Base-by-base conservation (phyloP, 2,888 invertebrate genomes). In the Andricus quercusramuli region DNA sequence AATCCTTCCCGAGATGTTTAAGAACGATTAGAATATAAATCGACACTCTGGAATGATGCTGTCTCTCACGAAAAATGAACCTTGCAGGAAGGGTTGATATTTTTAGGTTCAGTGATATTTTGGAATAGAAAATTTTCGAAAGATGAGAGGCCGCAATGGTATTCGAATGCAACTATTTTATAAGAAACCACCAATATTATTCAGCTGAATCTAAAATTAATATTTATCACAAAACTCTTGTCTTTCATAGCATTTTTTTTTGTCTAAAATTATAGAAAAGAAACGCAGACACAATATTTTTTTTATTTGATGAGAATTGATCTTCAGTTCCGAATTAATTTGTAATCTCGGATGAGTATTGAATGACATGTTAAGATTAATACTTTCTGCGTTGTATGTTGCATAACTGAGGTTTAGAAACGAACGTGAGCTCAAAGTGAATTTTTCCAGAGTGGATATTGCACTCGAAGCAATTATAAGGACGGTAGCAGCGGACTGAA, bases 401-500 rank as follows among this genome's bases (percentile, higher is more conserved):
- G 29, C 64, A 64, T 17, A 64, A 64, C 64, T 29, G 56, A 64
- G 17, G 17, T 29, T 32, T 77, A 37, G 59, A 77, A 25, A 32
- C 29, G 62, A 62, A 65, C 56, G 37, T 29, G 17, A 59, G 62
- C 17, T n/a, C 74, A 79, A 22, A n/a, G 20, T 29, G 20, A 32
- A 59, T 66, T 22, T 51, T 41, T 62, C n/a, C 32, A 68, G 15
- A 79, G 15, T 59, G 15, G 64, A 62, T 78, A 77, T 29, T 25
- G 25, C 64, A 81, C 41, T 64, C 62, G 20, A 41, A 81, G 68
- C 77, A 81, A 77, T 79, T 79, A 79, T 79, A 66, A 47, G 79
- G 82, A 79, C 80, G 80, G 82, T 82, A 80, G 64, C 25, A 47
- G 32, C 41, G 78, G 29, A 78, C 78, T 70, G 79, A 77, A 77